Evolutionary conservation across 2,113 vertebrate genomes (phyloP), one percentile per base, ranked within the genome.

Genomic region (Prinia subflava): DNA sequence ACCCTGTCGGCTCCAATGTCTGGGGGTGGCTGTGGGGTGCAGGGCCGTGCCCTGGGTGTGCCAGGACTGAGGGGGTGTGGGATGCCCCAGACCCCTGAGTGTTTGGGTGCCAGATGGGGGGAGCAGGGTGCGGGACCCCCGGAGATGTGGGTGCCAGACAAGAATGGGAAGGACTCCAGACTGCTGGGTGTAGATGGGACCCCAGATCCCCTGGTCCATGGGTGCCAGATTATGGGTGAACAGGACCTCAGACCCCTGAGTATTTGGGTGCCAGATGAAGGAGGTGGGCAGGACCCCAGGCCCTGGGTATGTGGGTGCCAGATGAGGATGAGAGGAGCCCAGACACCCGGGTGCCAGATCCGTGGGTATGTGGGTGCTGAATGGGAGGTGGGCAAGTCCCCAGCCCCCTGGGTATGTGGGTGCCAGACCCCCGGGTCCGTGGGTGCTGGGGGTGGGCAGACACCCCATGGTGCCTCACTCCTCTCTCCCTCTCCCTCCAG

Each of bases 1-100:
- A 21, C 46, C 25, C 37, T 2, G 0, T 2, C 1, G 16, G 28
- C 27, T 33, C 22, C 67, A 0, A 4, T 0, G 25, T 7, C 75
- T 7, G 50, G 17, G 63, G 79, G 42, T 10, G 70, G 27, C 16
- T 13, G 15, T 0, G 15, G 47, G 76, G 33, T 28, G 50, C n/a
- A 9, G 67, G 56, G 47, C 19, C 5, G 4, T 17, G 11, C 56
- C n/a, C 0, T 0, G 2, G 4, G 14, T 13, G 31, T 50, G 67
- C 10, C 42, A 9, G 15, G 12, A 55, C 37, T 39, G 6, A 13
- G 41, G 33, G 39, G 5, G 2, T 19, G 9, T 10, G 42, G 76
- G 74, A 4, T 71, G 39, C 20, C 30, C 30, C 70, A 28, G 47
- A 39, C 2, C 24, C 65, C 42, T 3, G 37, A 39, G 39, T 39